phyloP scores from a whole-genome alignment of 2,797 vertebrate genomes.

The Gallinago stenura region DNA sequence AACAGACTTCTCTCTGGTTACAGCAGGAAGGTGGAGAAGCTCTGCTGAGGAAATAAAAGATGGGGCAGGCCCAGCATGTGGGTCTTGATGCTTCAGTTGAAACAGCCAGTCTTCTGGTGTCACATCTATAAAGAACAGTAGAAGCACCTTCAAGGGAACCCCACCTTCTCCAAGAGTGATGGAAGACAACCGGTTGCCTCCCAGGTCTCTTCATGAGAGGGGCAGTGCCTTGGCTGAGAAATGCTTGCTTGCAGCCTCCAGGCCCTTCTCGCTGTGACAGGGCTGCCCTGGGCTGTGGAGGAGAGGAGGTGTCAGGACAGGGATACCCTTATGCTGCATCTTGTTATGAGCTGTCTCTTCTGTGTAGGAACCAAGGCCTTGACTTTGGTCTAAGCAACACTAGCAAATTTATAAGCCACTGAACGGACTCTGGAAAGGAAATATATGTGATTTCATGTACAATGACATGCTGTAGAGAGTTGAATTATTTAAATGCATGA shows the following conservation, averaged over 20 bases:
- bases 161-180: neutral
- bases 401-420: conserved; percentile 3
- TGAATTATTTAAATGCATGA: neutral
- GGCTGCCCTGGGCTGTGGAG: neutral
- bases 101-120: neutral
- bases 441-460: neutral
- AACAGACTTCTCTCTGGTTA: neutral
- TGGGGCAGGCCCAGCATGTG: rapidly evolving
- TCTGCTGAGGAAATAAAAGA: neutral
- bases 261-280: neutral
- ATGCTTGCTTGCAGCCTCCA: rapidly evolving
- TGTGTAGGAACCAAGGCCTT: neutral
- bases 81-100: neutral
- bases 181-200: neutral
- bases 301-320: neutral
- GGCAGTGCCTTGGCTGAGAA: neutral
- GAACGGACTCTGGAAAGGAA: conserved; percentile 21
- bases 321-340: neutral
- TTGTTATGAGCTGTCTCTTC: neutral
- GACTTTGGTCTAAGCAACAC: neutral
- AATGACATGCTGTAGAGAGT: neutral
- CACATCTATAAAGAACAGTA: neutral
- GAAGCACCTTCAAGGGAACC: neutral
- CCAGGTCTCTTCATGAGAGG: neutral
- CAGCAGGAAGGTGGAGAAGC: neutral